Percentiles rank a stretch among this genome's conserved stretches.
phyloP scores from a whole-genome alignment of 2,113 vertebrate species.

The Copsychus sechellarum region DNA sequence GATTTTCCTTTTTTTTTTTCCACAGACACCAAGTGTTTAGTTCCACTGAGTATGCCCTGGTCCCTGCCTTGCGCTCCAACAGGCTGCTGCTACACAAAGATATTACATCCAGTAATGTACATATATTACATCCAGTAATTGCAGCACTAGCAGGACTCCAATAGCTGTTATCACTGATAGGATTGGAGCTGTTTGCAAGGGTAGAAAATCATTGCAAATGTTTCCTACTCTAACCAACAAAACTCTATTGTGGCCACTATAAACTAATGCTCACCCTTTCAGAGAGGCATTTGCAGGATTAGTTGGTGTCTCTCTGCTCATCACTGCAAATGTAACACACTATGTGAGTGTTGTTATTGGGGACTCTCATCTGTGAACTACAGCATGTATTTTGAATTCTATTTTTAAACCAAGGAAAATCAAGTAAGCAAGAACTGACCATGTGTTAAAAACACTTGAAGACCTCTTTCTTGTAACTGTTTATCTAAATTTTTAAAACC shows the following conservation, averaged over 20 bases:
- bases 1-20: not conserved
- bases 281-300: not conserved
- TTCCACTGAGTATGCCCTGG: not conserved
- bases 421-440: slow-evolving; percentile 73
- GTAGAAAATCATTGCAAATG: not conserved
- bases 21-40: not conserved
- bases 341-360: not conserved
- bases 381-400: slow-evolving; percentile 70
- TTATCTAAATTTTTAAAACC: slow-evolving; percentile 78
- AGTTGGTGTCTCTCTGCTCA: slow-evolving; percentile 3
- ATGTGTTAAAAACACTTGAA: slow-evolving; percentile 81
- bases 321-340: not conserved
- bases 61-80: not conserved
- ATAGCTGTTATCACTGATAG: not conserved
- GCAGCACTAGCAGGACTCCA: not conserved
- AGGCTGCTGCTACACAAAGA: not conserved
- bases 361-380: slow-evolving; percentile 71
- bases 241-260: not conserved
- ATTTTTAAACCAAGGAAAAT: slow-evolving; percentile 70
- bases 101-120: not conserved
- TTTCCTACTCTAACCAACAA: not conserved
- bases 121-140: not conserved
- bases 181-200: not conserved
- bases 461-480: slow-evolving; percentile 74
- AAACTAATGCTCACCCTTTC: not conserved